Evolutionary conservation across 2,113 vertebrate species (phyloP), one percentile per base, ranked within the genome.

Genomic region (Protobothrops mucrosquamatus): DNA sequence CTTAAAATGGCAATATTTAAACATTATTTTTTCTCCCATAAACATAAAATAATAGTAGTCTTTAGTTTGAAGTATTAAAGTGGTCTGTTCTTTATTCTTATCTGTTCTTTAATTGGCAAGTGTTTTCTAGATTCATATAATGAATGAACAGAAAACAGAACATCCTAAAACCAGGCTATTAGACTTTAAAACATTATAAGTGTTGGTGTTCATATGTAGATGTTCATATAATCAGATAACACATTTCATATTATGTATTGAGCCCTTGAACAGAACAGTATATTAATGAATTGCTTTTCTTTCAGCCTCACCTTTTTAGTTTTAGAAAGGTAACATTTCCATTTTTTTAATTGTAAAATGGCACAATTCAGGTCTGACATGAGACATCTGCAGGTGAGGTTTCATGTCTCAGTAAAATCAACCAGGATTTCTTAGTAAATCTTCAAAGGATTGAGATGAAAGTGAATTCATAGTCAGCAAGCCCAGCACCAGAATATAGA

Each of bases 151-250:
- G 22, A 57, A 94, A 89, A 90, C 87, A 87, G 69, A 87, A 64
- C 89, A 87, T 91, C 91, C 43, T 0, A 6, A 88, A 48, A 29
- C 29, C 93, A 94, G 74, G 93, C 85, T 54, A 93, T 92, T 88
- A 91, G n/a, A 91, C 89, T 96, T 96, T 52, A 95, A 94, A 89
- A 91, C 26, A 55, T 23, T 93, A 95, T 95, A 95, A 92, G 94
- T 95, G 93, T 94, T 92, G 69, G 7, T 18, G 39, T 94, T 96
- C 91, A 81, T 90, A 95, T 89, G 15, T 39, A 94, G 93, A 93
- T 3, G 74, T 92, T 87, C 93, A 94, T 95, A 96, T 95, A 93
- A 96, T 92, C 54, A 86, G 52, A 52, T 92, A 93, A 96, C 94
- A 92, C 94, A 96, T 95, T 90, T 89, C 93, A 92, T 93, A 92